These are phyloP conservation scores for Agrotis ipsilon DNA, from an alignment of 2,888 invertebrate genomes.

Conservation along the genomic window DNA sequence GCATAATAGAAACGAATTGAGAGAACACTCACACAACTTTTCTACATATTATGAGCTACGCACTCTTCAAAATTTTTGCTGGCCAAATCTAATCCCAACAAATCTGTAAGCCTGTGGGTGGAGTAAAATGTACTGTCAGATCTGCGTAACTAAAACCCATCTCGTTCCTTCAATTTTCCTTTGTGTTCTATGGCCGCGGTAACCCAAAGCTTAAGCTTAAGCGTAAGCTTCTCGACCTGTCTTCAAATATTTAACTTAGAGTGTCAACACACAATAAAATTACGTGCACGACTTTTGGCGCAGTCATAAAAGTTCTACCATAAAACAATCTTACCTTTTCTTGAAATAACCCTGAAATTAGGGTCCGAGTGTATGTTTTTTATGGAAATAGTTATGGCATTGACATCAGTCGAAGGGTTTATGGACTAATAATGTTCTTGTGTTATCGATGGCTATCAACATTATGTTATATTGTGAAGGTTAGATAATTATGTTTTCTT, in stretches of 20 bases:
- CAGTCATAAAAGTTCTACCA: slow-evolving; percentile 31
- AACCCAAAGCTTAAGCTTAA: too few species aligned
- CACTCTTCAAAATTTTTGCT: too few species aligned
- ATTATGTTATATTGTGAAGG: neutral
- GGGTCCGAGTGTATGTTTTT: slow-evolving; percentile 16
- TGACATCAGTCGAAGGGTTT: slow-evolving; percentile 16
- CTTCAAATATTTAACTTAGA: slow-evolving; percentile 8
- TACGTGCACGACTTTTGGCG: slow-evolving; percentile 7
- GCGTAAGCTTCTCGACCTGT: neutral
- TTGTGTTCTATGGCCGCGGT: too few species aligned
- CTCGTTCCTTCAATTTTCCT: too few species aligned
- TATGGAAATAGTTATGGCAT: slow-evolving; percentile 28
- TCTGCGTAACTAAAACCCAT: too few species aligned
- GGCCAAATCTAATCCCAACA: too few species aligned
- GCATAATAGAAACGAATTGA: too few species aligned
- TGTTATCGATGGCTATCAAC: neutral
- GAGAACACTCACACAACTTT: too few species aligned
- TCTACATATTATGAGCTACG: too few species aligned
- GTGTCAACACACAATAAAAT: slow-evolving; percentile 37
- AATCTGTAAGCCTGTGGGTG: too few species aligned
- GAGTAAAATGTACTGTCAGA: too few species aligned
- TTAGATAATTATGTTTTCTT: neutral
- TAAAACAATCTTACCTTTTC: slow-evolving; percentile 18
- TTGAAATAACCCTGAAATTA: slow-evolving; percentile 29
- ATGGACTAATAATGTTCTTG: slow-evolving; percentile 17